A percentile compares a stretch with the other conserved stretches of the same genome.
These are phyloP conservation scores for Ectemnius continuus DNA, from an alignment of 2,888 invertebrate genomes.

Conservation along the genomic window DNA sequence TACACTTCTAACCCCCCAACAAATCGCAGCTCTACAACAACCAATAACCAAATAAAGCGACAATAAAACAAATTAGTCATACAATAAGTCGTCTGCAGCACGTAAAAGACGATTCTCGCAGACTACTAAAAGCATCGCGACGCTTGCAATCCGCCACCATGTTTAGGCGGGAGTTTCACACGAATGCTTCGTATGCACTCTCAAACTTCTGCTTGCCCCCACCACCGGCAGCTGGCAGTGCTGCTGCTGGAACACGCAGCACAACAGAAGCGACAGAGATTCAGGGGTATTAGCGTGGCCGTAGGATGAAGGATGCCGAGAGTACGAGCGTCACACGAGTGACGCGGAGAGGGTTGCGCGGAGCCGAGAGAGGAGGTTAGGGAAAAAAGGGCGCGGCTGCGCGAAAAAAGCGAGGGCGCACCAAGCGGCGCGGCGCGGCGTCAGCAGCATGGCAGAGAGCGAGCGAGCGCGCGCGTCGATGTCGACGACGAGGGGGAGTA, in stretches of 20 bases:
- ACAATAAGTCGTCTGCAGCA: no score
- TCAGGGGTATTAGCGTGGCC: slow-evolving; percentile 26
- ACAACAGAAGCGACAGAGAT: slow-evolving; percentile 1
- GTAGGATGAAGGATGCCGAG: slow-evolving; percentile 7
- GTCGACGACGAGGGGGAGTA: slow-evolving; percentile 6
- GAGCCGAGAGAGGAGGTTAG: not conserved
- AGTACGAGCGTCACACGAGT: slow-evolving; percentile 13
- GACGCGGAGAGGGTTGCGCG: no score
- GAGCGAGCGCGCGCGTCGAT: slow-evolving; percentile 6
- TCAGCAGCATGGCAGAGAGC: not conserved
- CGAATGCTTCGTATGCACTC: not conserved
- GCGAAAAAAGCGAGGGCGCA: not conserved
- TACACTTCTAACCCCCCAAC: no score
- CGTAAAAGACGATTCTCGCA: not conserved
- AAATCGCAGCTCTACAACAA: no score
- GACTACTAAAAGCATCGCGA: not conserved
- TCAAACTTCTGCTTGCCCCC: not conserved
- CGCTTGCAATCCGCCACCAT: not conserved
- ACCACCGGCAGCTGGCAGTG: not conserved
- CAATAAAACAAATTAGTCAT: no score
- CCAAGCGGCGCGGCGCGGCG: not conserved
- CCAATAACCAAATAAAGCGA: no score
- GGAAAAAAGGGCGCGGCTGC: slow-evolving; percentile 16
- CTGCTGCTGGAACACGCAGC: no score
- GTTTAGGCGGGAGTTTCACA: not conserved